A percentile compares a stretch with the other conserved stretches of the same genome.
Conservation (phyloP, 2,888 invertebrate species). For the Aleiodes leptofemur region DNA sequence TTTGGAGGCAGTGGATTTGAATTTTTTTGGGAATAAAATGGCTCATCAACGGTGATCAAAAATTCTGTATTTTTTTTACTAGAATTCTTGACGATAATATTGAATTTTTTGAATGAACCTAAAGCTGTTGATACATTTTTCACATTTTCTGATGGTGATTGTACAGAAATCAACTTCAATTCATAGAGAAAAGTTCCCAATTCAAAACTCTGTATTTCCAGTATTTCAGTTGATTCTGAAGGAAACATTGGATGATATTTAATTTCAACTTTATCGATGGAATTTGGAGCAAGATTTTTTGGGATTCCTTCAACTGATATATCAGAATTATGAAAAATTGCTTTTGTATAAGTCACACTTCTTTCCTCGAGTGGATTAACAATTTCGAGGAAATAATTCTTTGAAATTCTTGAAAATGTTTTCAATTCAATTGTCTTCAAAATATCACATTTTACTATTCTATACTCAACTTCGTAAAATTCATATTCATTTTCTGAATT, state of each 20-base stretch:
- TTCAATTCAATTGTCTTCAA: slow-evolving; percentile 60
- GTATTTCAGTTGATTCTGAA: slow-evolving; percentile 49
- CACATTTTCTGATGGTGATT: slow-evolving; percentile 58
- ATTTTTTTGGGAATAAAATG: slow-evolving; percentile 54
- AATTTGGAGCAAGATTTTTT: slow-evolving; percentile 48
- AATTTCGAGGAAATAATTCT: slow-evolving; percentile 56
- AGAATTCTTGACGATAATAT: slow-evolving; percentile 57
- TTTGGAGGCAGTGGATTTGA: slow-evolving; percentile 50
- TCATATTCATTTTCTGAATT: slow-evolving; percentile 59
- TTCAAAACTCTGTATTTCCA: slow-evolving; percentile 56
- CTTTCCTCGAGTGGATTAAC: slow-evolving; percentile 60
- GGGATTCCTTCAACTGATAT: slow-evolving; percentile 54
- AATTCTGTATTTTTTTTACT: slow-evolving; percentile 54
- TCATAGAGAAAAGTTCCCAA: slow-evolving; percentile 64
- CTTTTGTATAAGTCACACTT: slow-evolving; percentile 51
- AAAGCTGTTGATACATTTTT: slow-evolving; percentile 56
- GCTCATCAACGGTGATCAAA: slow-evolving; percentile 56
- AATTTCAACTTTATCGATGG: slow-evolving; percentile 57
- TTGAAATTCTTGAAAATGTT: slow-evolving; percentile 55
- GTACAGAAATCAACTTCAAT: slow-evolving; percentile 59
- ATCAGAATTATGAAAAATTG: slow-evolving; percentile 53
- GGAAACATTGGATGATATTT: slow-evolving; percentile 60
- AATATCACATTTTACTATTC: slow-evolving; percentile 60
- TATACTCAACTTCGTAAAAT: slow-evolving; percentile 64
- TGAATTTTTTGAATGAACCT: slow-evolving; percentile 57